phyloP scores from a whole-genome alignment of 1,140 invertebrate genomes.

The Drosophila lini region DNA sequence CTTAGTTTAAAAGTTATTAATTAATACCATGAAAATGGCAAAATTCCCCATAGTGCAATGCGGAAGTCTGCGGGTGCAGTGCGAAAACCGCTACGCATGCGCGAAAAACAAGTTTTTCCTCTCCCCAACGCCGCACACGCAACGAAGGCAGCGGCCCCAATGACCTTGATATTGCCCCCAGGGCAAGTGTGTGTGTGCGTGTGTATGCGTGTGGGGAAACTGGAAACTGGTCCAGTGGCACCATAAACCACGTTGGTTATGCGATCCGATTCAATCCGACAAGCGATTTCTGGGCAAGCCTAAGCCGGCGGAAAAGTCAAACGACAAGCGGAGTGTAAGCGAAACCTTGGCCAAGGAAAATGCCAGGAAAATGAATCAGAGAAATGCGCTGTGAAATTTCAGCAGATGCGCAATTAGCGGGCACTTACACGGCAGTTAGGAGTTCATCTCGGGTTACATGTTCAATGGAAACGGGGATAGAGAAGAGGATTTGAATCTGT shows the following conservation, averaged over 20 bases:
- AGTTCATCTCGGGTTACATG: conserved; percentile 52
- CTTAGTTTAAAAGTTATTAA: too few relatives aligned
- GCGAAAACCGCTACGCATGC: conserved; percentile 77
- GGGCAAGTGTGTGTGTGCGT: conserved; percentile 21
- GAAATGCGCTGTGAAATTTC: conserved; percentile 34
- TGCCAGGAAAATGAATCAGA: neutral
- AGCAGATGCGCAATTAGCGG: conserved; percentile 79
- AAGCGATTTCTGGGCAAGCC: conserved; percentile 43
- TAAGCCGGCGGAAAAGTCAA: conserved; percentile 45
- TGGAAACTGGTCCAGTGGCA: conserved; percentile 80
- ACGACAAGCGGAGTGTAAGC: conserved; percentile 26
- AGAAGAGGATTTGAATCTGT: conserved; percentile 9
- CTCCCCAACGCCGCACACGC: conserved; percentile 22
- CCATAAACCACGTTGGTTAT: conserved; percentile 64
- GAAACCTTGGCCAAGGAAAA: conserved; percentile 45
- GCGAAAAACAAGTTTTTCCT: conserved; percentile 59
- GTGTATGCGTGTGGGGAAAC: conserved; percentile 43
- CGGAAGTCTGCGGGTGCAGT: conserved; percentile 63
- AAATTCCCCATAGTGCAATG: too few relatives aligned
- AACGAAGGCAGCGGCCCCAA: conserved; percentile 31
- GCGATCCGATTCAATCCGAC: conserved; percentile 30
- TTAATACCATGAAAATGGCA: too few relatives aligned
- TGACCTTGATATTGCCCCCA: conserved; percentile 76
- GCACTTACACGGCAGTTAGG: conserved; percentile 47
- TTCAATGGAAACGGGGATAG: conserved; percentile 16